A percentile compares a stretch with the other conserved stretches of the same genome.
Evolutionary conservation across 2,888 invertebrate genomes (phyloP).

Genomic region (Tipula unca): DNA sequence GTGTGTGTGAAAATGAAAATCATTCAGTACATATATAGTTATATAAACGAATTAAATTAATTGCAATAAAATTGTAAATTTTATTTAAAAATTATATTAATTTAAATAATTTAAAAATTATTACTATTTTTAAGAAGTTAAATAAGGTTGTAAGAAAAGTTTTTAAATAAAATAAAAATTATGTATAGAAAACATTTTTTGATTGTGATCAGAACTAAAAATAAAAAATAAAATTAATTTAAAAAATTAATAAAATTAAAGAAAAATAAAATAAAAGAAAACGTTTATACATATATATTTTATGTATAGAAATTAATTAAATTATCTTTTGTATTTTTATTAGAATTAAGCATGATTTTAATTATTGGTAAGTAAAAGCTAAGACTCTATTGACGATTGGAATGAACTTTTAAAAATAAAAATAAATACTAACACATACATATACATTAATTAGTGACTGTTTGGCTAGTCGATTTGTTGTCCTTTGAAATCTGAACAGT

Average conservation of each 20-base stretch:
- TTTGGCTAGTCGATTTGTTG: too few species aligned
- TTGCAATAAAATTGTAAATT: background rate
- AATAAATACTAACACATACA: too few species aligned
- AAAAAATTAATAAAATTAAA: background rate
- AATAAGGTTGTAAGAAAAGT: background rate
- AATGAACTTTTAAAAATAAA: too few species aligned
- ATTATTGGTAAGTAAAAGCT: too few species aligned
- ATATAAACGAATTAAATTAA: background rate
- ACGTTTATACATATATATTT: background rate
- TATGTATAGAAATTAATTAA: background rate
- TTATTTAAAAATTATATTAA: background rate
- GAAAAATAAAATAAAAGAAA: background rate
- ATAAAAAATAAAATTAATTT: background rate
- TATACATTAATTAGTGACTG: too few species aligned
- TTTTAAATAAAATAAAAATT: background rate
- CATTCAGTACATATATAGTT: background rate
- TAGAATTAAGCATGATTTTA: background rate
- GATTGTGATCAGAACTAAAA: background rate
- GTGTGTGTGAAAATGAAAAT: background rate
- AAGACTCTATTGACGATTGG: too few species aligned
- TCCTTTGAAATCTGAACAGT: too few species aligned
- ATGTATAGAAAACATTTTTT: background rate
- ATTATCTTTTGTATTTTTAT: background rate
- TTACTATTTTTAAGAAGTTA: background rate
- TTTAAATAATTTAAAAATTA: too few species aligned